Evolutionary conservation across 2,113 vertebrate species (phyloP).

Genomic region (Panurus biarmicus): DNA sequence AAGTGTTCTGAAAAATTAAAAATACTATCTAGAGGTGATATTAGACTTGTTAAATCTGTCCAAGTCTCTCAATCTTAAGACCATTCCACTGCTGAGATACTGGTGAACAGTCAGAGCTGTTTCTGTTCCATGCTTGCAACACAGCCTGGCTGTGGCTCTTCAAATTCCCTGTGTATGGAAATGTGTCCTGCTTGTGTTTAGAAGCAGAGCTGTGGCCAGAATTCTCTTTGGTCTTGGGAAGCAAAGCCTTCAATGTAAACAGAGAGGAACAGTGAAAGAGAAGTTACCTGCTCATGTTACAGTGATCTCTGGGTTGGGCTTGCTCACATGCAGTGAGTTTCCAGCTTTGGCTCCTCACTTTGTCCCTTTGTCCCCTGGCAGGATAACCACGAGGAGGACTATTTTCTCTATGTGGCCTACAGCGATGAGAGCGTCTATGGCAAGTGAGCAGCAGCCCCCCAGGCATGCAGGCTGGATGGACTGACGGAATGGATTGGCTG

Average conservation of each 20-base stretch:
- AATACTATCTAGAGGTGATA: neutral
- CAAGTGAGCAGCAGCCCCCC: constrained; percentile 72
- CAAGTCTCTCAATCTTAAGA: neutral
- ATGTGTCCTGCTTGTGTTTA: neutral
- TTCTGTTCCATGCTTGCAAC: neutral
- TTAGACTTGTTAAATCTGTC: neutral
- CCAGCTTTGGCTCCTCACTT: neutral
- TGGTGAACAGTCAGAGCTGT: neutral
- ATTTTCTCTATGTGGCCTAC: constrained; percentile 98
- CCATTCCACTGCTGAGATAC: neutral
- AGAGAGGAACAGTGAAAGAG: neutral
- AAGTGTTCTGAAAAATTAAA: neutral
- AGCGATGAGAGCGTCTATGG: constrained; percentile 97
- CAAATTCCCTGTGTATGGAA: neutral
- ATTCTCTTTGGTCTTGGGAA: neutral
- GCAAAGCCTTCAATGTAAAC: rapidly evolving
- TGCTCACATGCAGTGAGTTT: neutral
- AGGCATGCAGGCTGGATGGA: constrained; percentile 32
- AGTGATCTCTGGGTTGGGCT: neutral
- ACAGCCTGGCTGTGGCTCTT: neutral
- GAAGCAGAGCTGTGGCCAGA: neutral
- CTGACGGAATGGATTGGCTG: constrained; percentile 30
- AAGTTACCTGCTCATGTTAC: neutral
- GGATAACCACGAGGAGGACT: constrained; percentile 98
- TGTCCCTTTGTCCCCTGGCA: constrained; percentile 42